Conservation (phyloP, 1,140 invertebrate genomes). For the Ridgeia piscesae region DNA sequence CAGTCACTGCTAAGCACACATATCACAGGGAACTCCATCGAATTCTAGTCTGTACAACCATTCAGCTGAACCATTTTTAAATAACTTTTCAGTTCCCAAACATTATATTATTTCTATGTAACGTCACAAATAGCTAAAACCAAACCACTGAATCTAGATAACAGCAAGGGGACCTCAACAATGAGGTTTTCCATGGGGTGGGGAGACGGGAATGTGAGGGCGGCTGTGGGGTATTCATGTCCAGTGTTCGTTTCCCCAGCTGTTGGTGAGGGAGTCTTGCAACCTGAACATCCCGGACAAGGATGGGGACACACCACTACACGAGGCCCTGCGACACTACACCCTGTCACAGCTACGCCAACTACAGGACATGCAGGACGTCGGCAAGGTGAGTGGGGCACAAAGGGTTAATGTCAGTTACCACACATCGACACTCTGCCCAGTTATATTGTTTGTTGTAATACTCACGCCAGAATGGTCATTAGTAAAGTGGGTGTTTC, state of each 20-base stretch:
- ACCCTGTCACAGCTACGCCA: slow-evolving; percentile 92
- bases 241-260: slow-evolving; percentile 54
- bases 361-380: slow-evolving; percentile 90
- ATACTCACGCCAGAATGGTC: background rate
- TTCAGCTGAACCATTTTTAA: too few relatives aligned
- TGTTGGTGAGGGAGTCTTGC: slow-evolving; percentile 87
- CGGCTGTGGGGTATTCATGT: background rate
- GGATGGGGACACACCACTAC: slow-evolving; percentile 80
- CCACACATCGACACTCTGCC: background rate
- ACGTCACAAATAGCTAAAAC: too few relatives aligned
- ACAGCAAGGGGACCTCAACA: too few relatives aligned
- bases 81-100: too few relatives aligned
- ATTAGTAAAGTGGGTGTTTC: background rate
- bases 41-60: too few relatives aligned
- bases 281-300: slow-evolving; percentile 79
- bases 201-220: too few relatives aligned
- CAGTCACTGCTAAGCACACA: too few relatives aligned
- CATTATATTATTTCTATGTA: too few relatives aligned
- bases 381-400: slow-evolving; percentile 69
- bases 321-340: slow-evolving; percentile 92
- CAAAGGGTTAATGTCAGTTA: background rate
- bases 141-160: too few relatives aligned
- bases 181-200: too few relatives aligned
- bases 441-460: background rate
- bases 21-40: too few relatives aligned